Conservation (phyloP, 2,888 invertebrate genomes). For the Tiphia femorata region DNA sequence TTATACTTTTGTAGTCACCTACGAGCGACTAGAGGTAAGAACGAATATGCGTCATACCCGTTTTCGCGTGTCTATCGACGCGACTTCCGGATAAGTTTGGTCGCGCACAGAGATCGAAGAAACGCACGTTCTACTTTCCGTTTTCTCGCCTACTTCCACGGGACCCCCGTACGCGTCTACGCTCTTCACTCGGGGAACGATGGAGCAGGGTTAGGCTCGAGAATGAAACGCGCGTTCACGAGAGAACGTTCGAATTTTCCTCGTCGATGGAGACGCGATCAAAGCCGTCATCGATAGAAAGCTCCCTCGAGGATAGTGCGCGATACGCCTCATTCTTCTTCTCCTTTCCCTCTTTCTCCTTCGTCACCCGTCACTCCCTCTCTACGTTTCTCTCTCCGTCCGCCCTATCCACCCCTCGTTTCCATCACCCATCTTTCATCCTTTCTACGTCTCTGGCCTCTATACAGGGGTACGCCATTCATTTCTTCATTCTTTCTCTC, state of each 20-base stretch:
- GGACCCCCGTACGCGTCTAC: not conserved
- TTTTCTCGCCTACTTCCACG: not conserved
- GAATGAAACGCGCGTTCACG: slow-evolving; percentile 37
- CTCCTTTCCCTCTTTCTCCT: slow-evolving; percentile 4
- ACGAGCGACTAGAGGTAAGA: no score
- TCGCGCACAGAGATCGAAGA: no score
- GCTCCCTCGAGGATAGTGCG: slow-evolving; percentile 19
- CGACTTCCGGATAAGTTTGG: no score
- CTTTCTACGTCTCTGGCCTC: no score
- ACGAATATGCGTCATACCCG: no score
- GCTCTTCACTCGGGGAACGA: not conserved
- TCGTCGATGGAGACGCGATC: slow-evolving; percentile 37
- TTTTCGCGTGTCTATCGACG: no score
- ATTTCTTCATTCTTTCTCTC: no score
- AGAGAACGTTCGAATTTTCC: slow-evolving; percentile 30
- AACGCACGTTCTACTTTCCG: no score
- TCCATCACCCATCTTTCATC: not conserved
- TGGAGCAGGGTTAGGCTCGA: not conserved
- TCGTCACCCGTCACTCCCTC: not conserved
- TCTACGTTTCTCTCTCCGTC: not conserved
- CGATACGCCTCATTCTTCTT: slow-evolving; percentile 13
- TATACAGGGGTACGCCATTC: no score
- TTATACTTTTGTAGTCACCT: no score
- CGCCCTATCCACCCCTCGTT: no score
- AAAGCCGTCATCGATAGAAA: slow-evolving; percentile 33